These are phyloP conservation scores for Achlya flavicornis DNA, from an alignment of 2,888 invertebrate species.

Conservation along the genomic window DNA sequence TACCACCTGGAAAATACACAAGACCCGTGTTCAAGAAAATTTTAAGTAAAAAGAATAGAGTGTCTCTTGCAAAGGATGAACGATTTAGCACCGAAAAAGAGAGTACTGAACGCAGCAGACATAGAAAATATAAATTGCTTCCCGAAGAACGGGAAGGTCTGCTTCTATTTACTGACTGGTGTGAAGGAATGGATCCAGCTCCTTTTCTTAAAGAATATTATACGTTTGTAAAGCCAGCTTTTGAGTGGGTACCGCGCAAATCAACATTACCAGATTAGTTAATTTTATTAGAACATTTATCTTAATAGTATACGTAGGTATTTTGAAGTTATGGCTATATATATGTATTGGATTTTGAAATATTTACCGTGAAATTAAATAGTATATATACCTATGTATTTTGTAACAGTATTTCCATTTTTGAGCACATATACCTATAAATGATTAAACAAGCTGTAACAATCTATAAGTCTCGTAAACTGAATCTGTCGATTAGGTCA, in stretches of 20 bases:
- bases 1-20: conserved; percentile 61
- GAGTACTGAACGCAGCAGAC: conserved; percentile 44
- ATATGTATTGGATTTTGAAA: too few species aligned
- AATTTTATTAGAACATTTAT: neutral
- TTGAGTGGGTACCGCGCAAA: conserved; percentile 51
- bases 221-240: conserved; percentile 61
- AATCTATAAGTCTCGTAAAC: too few species aligned
- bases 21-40: conserved; percentile 61
- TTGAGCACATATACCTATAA: too few species aligned
- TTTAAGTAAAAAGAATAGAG: conserved; percentile 65
- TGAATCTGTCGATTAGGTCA: too few species aligned
- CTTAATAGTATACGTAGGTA: too few species aligned
- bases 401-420: neutral
- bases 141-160: conserved; percentile 67
- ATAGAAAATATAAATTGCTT: conserved; percentile 59
- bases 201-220: conserved; percentile 67
- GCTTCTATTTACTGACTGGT: conserved; percentile 73
- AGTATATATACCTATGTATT: neutral
- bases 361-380: too few species aligned
- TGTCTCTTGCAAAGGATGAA: conserved; percentile 50
- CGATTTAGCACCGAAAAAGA: conserved; percentile 43
- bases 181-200: conserved; percentile 68
- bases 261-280: conserved; percentile 27
- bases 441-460: too few species aligned
- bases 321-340: too few species aligned